Evolutionary conservation across 2,113 vertebrate genomes (phyloP).

Genomic region (Aphyosemion australe): DNA sequence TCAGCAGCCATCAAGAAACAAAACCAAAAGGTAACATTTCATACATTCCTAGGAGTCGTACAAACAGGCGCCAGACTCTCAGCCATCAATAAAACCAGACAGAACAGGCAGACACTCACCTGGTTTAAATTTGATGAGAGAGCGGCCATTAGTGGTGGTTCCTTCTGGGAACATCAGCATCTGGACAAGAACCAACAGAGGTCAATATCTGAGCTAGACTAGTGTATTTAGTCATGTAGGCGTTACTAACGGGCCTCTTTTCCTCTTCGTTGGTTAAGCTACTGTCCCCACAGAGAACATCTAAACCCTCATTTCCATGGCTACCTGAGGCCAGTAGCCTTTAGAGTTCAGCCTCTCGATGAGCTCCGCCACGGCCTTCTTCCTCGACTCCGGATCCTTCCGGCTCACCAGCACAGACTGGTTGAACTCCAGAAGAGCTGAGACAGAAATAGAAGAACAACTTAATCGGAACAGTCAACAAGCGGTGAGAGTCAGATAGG

Average conservation of each 20-base stretch:
- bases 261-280: no score
- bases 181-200: conserved; percentile 54
- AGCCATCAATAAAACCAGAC: neutral
- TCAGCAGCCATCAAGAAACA: neutral
- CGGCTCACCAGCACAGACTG: conserved; percentile 87
- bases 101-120: conserved; percentile 67
- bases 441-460: neutral
- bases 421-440: conserved; percentile 88
- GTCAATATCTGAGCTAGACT: no score
- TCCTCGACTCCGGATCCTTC: conserved; percentile 86
- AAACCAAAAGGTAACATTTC: no score
- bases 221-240: no score
- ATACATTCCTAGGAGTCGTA: conserved; percentile 10
- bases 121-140: conserved; percentile 88
- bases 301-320: no score
- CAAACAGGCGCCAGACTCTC: neutral
- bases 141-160: conserved; percentile 87
- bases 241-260: no score
- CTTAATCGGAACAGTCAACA: neutral
- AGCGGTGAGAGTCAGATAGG: neutral
- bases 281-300: no score
- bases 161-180: conserved; percentile 91
- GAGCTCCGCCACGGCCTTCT: conserved; percentile 82
- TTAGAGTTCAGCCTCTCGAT: conserved; percentile 82
- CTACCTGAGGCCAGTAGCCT: conserved; percentile 89